Evolutionary conservation across 2,113 vertebrate genomes (phyloP).

Genomic region (Grantiella picta): DNA sequence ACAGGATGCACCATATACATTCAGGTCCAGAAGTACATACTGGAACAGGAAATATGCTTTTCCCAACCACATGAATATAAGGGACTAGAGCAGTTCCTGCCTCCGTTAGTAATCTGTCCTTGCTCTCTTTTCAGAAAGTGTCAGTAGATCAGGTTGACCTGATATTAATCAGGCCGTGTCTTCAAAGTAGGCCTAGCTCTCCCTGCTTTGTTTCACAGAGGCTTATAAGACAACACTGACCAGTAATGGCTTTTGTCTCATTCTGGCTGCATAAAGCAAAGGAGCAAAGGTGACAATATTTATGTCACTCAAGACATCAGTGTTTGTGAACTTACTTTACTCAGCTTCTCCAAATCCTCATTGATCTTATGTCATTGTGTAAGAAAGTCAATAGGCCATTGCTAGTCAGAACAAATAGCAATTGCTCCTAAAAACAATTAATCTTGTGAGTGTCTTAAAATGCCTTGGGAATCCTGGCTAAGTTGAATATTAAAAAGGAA

Average conservation of each 20-base stretch:
- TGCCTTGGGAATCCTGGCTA: background rate
- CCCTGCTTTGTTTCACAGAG: background rate
- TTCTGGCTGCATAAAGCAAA: background rate
- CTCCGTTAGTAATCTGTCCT: background rate
- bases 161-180: background rate
- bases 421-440: background rate
- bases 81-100: background rate
- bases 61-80: background rate
- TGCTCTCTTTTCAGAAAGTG: background rate
- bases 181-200: background rate
- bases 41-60: background rate
- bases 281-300: background rate
- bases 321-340: background rate
- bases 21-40: background rate
- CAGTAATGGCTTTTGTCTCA: background rate
- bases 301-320: background rate
- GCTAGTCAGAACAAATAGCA: background rate
- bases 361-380: conserved; percentile 11
- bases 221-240: background rate
- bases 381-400: conserved; percentile 22
- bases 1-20: fast-evolving
- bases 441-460: background rate
- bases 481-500: background rate
- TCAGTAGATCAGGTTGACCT: background rate
- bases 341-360: conserved; percentile 16